phyloP scores from a whole-genome alignment of 2,797 vertebrate species.

The Podarcis siculus region DNA sequence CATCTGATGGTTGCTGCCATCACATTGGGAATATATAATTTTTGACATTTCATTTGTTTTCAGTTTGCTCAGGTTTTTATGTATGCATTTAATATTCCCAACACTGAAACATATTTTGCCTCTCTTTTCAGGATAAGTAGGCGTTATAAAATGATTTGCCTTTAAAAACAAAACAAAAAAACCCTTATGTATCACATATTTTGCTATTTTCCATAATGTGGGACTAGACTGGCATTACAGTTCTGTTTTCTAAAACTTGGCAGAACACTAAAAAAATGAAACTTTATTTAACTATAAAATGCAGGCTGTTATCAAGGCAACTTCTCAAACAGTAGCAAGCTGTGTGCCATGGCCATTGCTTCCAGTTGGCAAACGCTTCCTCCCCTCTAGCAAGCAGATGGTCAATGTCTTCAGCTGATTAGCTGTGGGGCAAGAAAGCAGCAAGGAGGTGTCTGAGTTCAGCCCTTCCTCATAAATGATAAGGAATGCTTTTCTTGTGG shows the following conservation, averaged over 20 bases:
- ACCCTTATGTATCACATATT: constrained; percentile 12
- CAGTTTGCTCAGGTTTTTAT: not conserved
- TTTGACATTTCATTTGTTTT: not conserved
- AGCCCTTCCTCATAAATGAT: not conserved
- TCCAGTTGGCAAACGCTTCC: not conserved
- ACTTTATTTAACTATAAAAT: constrained; percentile 41
- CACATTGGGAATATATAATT: not conserved
- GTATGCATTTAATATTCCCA: not conserved
- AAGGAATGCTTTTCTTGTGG: not conserved
- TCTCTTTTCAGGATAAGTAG: constrained; percentile 25
- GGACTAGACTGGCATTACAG: constrained; percentile 7
- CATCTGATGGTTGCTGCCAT: not conserved
- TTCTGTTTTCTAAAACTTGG: constrained; percentile 25
- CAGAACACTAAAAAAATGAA: constrained; percentile 25
- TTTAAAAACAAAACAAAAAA: constrained; percentile 21
- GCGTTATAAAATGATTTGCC: not conserved
- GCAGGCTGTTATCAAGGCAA: not conserved
- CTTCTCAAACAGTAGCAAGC: not conserved
- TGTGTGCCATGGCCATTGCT: not conserved
- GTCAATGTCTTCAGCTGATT: not conserved
- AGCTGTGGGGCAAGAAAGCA: not conserved
- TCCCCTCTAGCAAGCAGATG: not conserved
- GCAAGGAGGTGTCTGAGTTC: not conserved
- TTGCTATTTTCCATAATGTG: constrained; percentile 35
- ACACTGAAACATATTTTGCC: constrained; percentile 9